Evolutionary conservation across 2,113 vertebrate species (phyloP).

Genomic region (Callopanchax toddi): DNA sequence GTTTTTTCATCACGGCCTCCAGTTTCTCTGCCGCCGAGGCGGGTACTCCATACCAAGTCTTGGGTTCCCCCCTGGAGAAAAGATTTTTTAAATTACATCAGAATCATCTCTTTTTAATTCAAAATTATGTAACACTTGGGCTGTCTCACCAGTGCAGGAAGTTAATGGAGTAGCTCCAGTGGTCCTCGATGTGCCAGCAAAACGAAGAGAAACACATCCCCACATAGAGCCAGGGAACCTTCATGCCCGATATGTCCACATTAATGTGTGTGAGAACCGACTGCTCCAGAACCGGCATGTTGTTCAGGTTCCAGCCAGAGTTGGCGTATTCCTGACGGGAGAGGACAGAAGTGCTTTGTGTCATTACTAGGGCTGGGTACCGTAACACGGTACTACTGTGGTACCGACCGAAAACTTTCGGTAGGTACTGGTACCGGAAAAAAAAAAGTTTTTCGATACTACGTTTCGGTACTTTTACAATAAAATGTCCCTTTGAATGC

Average conservation of each 20-base stretch:
- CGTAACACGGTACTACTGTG: no score
- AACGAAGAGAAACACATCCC: conserved; percentile 99
- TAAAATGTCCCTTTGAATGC: no score
- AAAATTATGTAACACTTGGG: background rate
- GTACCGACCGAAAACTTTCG: no score
- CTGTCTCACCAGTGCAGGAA: conserved; percentile 92
- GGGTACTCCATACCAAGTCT: conserved; percentile 98
- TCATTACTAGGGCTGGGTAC: no score
- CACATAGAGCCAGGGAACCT: conserved; percentile 97
- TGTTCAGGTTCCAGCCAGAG: conserved; percentile 98
- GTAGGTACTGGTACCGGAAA: no score
- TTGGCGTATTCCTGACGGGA: conserved; percentile 89
- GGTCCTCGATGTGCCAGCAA: conserved; percentile 98
- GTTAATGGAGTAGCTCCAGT: conserved; percentile 99
- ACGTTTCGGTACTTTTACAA: no score
- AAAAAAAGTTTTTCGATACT: no score
- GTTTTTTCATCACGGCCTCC: conserved; percentile 95
- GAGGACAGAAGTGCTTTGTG: background rate
- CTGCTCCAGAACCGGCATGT: conserved; percentile 97
- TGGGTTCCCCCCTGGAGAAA: conserved; percentile 90
- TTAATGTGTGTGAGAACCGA: conserved; percentile 97
- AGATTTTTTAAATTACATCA: background rate
- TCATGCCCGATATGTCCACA: conserved; percentile 98
- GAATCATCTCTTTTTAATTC: background rate
- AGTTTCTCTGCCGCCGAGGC: conserved; percentile 95